phyloP scores from a whole-genome alignment of 30 jellyfish, hydroid and myxozoan species.

The Hydractinia echinata region DNA sequence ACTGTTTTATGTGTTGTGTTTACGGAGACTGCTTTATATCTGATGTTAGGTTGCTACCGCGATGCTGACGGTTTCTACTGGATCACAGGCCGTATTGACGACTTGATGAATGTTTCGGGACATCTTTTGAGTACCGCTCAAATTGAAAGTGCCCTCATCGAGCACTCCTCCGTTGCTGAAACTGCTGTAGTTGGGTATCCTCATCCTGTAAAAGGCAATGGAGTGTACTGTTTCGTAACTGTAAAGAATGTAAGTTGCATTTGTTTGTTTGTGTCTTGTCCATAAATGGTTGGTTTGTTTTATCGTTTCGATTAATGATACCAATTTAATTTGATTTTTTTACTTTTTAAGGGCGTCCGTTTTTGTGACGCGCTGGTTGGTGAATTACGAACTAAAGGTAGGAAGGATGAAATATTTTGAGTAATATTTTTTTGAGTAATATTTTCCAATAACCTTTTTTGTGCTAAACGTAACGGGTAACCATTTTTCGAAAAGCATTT shows the following conservation, averaged over 20 bases:
- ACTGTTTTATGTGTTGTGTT: no score
- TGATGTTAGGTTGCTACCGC: conserved; percentile 82
- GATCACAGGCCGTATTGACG: conserved; percentile 97
- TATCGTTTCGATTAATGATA: neutral
- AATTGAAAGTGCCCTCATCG: conserved; percentile 91
- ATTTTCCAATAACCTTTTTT: no score
- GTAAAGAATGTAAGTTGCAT: conserved; percentile 53
- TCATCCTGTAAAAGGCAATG: conserved; percentile 85
- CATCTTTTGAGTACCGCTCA: conserved; percentile 94
- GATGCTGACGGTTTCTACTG: conserved; percentile 87
- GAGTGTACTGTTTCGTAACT: conserved; percentile 83
- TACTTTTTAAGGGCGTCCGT: conserved; percentile 8
- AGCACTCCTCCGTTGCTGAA: conserved; percentile 80
- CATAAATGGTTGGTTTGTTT: no score
- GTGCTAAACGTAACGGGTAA: no score
- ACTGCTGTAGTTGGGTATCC: conserved; percentile 92
- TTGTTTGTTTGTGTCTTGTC: no score
- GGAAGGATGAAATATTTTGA: neutral
- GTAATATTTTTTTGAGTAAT: no score
- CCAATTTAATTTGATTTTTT: neutral
- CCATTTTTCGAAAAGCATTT: no score
- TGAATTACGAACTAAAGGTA: conserved; percentile 18
- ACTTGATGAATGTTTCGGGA: conserved; percentile 95
- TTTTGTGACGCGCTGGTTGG: conserved; percentile 23
- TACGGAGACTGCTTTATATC: neutral